A percentile compares a stretch with the other conserved stretches of the same genome.
phyloP scores from a whole-genome alignment of 2,113 vertebrate species.

The Eidolon helvum region DNA sequence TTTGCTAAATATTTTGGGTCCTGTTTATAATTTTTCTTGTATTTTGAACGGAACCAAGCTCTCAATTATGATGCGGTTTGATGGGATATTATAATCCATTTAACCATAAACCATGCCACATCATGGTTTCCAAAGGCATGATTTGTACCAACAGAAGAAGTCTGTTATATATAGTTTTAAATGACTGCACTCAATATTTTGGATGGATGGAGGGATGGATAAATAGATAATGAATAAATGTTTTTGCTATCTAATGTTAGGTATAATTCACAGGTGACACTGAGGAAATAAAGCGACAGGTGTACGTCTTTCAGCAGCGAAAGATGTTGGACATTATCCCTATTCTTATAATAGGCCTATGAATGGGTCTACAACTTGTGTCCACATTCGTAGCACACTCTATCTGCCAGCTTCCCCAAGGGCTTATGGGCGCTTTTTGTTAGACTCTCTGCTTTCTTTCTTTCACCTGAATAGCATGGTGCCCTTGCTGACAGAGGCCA shows the following conservation, averaged over 20 bases:
- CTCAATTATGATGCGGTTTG: background rate
- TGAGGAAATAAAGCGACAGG: slow-evolving; percentile 39
- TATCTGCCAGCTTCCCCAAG: background rate
- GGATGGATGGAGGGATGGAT: background rate
- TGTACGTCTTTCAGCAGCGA: slow-evolving; percentile 44
- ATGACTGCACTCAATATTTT: background rate
- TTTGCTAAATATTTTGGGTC: slow-evolving; percentile 6
- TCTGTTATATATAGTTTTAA: background rate
- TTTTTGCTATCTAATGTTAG: background rate
- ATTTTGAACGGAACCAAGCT: background rate
- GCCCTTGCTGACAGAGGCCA: background rate
- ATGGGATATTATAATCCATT: slow-evolving; percentile 25
- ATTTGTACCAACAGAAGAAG: background rate
- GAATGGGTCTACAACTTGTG: background rate
- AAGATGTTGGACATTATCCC: background rate
- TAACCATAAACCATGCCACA: background rate
- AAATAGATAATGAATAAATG: background rate
- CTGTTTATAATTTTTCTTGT: slow-evolving; percentile 11
- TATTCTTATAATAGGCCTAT: slow-evolving; percentile 1
- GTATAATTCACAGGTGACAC: slow-evolving; percentile 2
- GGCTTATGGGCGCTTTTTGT: background rate
- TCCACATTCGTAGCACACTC: background rate
- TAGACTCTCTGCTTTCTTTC: background rate
- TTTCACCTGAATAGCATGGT: background rate
- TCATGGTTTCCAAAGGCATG: background rate